phyloP scores from a whole-genome alignment of 2,888 invertebrate genomes.

The Phortica okadai region DNA sequence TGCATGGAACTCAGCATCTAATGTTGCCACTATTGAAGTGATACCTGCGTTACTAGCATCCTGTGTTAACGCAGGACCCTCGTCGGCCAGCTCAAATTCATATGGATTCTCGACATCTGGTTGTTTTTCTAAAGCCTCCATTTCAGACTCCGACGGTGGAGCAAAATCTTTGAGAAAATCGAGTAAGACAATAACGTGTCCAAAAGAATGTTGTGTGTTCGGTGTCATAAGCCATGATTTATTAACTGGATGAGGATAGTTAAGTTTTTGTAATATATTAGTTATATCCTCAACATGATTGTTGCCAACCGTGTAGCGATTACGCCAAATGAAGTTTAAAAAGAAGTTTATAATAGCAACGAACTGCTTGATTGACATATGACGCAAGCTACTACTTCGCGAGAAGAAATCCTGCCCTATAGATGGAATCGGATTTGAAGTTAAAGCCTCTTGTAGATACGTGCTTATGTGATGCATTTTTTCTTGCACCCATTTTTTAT shows the following conservation, averaged over 20 bases:
- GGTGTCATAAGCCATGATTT: conserved; percentile 76
- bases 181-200: conserved; percentile 71
- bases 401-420: conserved; percentile 60
- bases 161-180: conserved; percentile 72
- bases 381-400: conserved; percentile 63
- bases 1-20: conserved; percentile 64
- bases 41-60: conserved; percentile 40
- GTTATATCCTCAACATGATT: conserved; percentile 73
- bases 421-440: conserved; percentile 48
- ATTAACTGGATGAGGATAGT: conserved; percentile 72
- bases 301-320: conserved; percentile 62
- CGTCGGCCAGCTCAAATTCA: conserved; percentile 54
- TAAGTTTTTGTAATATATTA: conserved; percentile 67
- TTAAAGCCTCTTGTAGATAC: conserved; percentile 57
- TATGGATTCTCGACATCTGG: conserved; percentile 33
- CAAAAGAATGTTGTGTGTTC: conserved; percentile 73
- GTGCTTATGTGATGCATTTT: conserved; percentile 66
- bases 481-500: conserved; percentile 73
- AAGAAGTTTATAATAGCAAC: conserved; percentile 70
- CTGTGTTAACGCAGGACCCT: conserved; percentile 47
- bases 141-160: conserved; percentile 41
- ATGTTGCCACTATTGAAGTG: neutral
- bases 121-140: neutral
- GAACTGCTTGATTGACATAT: conserved; percentile 75
- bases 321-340: conserved; percentile 67